phyloP scores from a whole-genome alignment of 64 coral and sea anemone species.

The Orbicella faveolata region DNA sequence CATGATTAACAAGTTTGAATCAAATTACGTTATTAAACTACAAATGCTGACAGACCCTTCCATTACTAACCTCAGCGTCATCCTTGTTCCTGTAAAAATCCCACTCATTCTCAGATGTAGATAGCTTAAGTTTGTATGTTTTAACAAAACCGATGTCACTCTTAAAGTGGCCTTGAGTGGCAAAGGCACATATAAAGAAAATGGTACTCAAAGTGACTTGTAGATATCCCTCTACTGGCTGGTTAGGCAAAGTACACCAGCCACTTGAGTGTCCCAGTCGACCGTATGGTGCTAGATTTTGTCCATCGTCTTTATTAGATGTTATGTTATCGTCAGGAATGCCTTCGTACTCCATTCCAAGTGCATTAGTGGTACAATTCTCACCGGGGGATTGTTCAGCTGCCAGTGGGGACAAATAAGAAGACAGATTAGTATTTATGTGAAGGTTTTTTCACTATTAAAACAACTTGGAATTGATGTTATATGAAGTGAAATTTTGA shows the following conservation, averaged over 20 bases:
- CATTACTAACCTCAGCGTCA: neutral
- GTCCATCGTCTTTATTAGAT: neutral
- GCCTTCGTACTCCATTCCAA: neutral
- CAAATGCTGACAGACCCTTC: too few relatives aligned
- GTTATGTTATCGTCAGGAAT: constrained; percentile 1
- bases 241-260: neutral
- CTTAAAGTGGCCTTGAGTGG: constrained; percentile 4
- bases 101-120: neutral
- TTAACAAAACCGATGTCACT: neutral
- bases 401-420: neutral
- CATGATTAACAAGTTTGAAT: too few relatives aligned
- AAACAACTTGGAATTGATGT: too few relatives aligned
- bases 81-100: neutral
- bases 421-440: too few relatives aligned
- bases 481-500: too few relatives aligned
- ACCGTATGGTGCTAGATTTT: neutral
- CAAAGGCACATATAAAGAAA: constrained; percentile 6
- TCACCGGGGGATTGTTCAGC: neutral
- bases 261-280: neutral
- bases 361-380: neutral
- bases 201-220: neutral
- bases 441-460: too few relatives aligned
- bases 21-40: too few relatives aligned
- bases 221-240: neutral
- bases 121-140: neutral